Conservation (phyloP, 1,140 invertebrate species). For the Drosophila aff. region DNA sequence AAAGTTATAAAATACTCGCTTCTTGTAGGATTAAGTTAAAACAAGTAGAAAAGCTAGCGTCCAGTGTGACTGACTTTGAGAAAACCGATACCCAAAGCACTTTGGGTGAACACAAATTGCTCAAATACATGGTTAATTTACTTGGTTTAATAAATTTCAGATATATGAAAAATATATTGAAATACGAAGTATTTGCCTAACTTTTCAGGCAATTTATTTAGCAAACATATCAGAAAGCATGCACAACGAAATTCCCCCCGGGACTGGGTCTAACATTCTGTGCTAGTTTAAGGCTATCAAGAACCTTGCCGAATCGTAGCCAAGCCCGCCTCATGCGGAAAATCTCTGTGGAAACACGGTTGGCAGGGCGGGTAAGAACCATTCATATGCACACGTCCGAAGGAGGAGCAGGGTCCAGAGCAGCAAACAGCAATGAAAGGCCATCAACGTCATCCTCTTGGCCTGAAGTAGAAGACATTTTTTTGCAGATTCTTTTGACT, state of each 20-base stretch:
- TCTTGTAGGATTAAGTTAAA: too few relatives aligned
- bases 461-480: slow-evolving; percentile 39
- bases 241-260: neutral
- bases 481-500: slow-evolving; percentile 29
- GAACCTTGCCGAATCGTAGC: slow-evolving; percentile 8
- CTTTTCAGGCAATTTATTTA: slow-evolving; percentile 6
- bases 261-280: slow-evolving; percentile 8
- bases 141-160: too few relatives aligned
- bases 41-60: too few relatives aligned
- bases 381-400: slow-evolving; percentile 15
- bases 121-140: too few relatives aligned
- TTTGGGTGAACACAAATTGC: too few relatives aligned
- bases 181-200: neutral
- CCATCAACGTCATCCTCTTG: slow-evolving; percentile 51
- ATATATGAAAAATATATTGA: too few relatives aligned
- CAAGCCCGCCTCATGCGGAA: slow-evolving; percentile 7
- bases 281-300: slow-evolving; percentile 7
- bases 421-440: slow-evolving; percentile 43
- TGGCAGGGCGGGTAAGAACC: neutral
- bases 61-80: too few relatives aligned
- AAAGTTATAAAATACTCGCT: too few relatives aligned
- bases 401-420: neutral
- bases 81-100: too few relatives aligned
- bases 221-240: slow-evolving; percentile 3
- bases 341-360: slow-evolving; percentile 3